Evolutionary conservation across 2,113 vertebrate genomes (phyloP).

Genomic region (Ailurus styani): DNA sequence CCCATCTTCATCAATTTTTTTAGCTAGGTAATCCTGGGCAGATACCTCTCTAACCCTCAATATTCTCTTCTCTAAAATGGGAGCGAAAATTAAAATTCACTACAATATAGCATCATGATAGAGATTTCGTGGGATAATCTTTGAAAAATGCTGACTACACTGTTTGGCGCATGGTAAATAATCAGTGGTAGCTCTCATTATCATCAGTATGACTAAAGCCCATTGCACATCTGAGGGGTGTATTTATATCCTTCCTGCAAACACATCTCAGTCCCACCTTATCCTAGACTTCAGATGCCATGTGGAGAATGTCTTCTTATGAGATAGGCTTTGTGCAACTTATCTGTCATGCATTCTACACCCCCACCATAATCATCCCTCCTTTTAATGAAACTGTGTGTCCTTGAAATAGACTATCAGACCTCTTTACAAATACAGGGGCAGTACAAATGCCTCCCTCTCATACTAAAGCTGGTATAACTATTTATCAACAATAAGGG

Average conservation of each 20-base stretch:
- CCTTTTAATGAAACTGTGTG: background rate
- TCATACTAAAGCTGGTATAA: background rate
- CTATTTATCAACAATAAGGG: background rate
- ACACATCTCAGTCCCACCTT: background rate
- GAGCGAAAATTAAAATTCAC: background rate
- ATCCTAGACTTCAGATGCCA: background rate
- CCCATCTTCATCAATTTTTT: background rate
- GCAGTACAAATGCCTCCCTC: background rate
- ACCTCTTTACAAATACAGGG: background rate
- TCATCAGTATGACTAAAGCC: background rate
- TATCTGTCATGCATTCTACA: background rate
- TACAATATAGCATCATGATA: background rate
- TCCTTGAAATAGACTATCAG: background rate
- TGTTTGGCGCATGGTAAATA: background rate
- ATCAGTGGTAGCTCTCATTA: background rate
- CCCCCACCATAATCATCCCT: background rate
- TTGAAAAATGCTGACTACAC: background rate
- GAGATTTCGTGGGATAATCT: background rate
- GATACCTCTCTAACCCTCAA: background rate
- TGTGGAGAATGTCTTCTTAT: background rate
- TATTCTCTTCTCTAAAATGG: background rate
- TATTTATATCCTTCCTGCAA: background rate
- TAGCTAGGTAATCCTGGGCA: background rate
- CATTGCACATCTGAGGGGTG: background rate
- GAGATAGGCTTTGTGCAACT: background rate